Percentiles rank a stretch among this genome's conserved stretches.
phyloP scores from a whole-genome alignment of 2,888 invertebrate species.

The Drosophila recens region DNA sequence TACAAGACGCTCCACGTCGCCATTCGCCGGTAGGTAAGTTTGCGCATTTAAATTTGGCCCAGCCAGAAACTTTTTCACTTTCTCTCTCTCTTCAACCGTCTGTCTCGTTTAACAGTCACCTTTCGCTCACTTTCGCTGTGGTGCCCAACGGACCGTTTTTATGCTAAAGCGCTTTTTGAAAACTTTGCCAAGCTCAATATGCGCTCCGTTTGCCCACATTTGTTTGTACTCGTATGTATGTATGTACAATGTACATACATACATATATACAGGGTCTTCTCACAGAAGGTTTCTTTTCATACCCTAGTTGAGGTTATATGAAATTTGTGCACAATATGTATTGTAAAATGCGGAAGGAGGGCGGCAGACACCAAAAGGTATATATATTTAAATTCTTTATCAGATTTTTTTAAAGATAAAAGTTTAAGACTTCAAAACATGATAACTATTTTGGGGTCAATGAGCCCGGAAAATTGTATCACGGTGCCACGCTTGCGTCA shows the following conservation, averaged over 20 bases:
- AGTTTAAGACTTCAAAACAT: too few relatives aligned
- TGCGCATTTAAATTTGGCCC: conserved; percentile 60
- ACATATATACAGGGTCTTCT: not conserved
- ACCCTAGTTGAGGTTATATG: too few relatives aligned
- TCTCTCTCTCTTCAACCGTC: not conserved
- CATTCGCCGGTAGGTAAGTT: conserved; percentile 36
- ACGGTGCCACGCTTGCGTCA: too few relatives aligned
- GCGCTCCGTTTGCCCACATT: not conserved
- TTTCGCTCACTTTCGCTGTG: conserved; percentile 32
- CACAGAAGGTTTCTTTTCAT: not conserved
- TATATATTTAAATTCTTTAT: too few relatives aligned
- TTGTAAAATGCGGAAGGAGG: too few relatives aligned
- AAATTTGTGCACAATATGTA: too few relatives aligned
- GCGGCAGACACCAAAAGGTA: too few relatives aligned
- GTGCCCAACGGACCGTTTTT: conserved; percentile 68
- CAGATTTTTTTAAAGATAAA: too few relatives aligned
- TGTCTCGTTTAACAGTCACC: conserved; percentile 10
- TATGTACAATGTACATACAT: not conserved
- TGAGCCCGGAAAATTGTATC: too few relatives aligned
- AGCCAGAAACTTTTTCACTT: conserved; percentile 35
- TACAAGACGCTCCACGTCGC: conserved; percentile 52
- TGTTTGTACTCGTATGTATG: not conserved
- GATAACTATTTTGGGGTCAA: too few relatives aligned
- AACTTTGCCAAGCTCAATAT: conserved; percentile 60
- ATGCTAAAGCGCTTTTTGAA: conserved; percentile 73